Conservation (phyloP, 2,888 invertebrate genomes). For the Dryobota labecula region DNA sequence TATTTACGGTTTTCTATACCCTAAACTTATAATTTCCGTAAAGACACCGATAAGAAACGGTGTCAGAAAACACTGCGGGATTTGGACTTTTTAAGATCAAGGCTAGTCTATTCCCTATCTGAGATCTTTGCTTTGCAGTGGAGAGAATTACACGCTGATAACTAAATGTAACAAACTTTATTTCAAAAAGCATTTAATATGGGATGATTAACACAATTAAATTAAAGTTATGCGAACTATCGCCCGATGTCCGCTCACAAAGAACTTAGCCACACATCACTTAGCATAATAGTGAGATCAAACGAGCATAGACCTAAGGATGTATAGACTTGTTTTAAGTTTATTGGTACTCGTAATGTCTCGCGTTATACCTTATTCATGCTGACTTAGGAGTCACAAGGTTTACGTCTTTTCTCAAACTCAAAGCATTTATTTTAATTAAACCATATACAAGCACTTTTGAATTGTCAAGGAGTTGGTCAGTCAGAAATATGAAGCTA, state of each 20-base stretch:
- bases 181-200: slow-evolving; percentile 21
- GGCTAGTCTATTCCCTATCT: background rate
- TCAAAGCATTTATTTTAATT: no score
- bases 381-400: background rate
- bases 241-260: slow-evolving; percentile 83
- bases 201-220: slow-evolving; percentile 34
- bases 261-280: slow-evolving; percentile 88
- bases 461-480: no score
- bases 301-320: slow-evolving; percentile 71
- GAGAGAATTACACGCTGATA: background rate
- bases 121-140: background rate
- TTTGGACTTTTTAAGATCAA: no score
- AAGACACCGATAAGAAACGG: background rate
- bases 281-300: slow-evolving; percentile 86
- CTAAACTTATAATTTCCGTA: background rate
- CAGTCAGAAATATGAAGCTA: no score
- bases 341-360: background rate
- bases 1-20: background rate
- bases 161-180: background rate
- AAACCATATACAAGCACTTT: no score
- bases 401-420: no score
- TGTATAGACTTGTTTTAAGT: slow-evolving; percentile 37
- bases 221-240: slow-evolving; percentile 80
- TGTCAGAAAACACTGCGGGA: background rate
- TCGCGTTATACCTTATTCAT: background rate